phyloP scores from a whole-genome alignment of 2,888 invertebrate genomes.

The Trissolcus japonicus region DNA sequence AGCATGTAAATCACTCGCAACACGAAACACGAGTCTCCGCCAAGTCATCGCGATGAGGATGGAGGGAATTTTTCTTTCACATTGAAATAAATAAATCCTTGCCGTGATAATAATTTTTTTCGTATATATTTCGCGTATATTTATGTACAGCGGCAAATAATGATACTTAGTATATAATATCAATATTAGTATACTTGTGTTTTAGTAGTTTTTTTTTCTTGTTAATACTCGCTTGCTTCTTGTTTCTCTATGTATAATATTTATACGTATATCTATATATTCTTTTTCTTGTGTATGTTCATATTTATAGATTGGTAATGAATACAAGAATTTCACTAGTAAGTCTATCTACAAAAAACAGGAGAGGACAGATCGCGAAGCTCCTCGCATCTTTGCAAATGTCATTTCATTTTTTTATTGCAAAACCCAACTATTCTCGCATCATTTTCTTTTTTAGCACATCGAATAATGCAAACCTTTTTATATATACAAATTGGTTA shows the following conservation, averaged over 20 bases:
- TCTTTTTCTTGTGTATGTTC: slow-evolving; percentile 51
- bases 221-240: slow-evolving; percentile 64
- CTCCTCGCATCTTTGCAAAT: slow-evolving; percentile 14
- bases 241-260: slow-evolving; percentile 68
- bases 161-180: slow-evolving; percentile 59
- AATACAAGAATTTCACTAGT: slow-evolving; percentile 72
- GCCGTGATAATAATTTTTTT: slow-evolving; percentile 73
- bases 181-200: slow-evolving; percentile 61
- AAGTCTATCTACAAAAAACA: slow-evolving; percentile 68
- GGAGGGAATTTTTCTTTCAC: no score
- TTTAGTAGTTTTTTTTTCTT: slow-evolving; percentile 65
- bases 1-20: slow-evolving; percentile 31
- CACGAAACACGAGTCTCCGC: no score
- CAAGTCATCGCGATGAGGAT: no score
- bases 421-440: slow-evolving; percentile 49
- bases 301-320: slow-evolving; percentile 69
- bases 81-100: slow-evolving; percentile 19
- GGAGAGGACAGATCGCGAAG: slow-evolving; percentile 50
- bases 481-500: no score
- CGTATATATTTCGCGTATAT: slow-evolving; percentile 75
- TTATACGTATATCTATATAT: slow-evolving; percentile 63
- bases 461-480: slow-evolving; percentile 35
- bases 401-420: slow-evolving; percentile 42
- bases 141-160: slow-evolving; percentile 76
- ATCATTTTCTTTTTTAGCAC: slow-evolving; percentile 19